These are phyloP conservation scores for Sula dactylatra DNA, from an alignment of 2,113 vertebrate species.

Conservation along the genomic window DNA sequence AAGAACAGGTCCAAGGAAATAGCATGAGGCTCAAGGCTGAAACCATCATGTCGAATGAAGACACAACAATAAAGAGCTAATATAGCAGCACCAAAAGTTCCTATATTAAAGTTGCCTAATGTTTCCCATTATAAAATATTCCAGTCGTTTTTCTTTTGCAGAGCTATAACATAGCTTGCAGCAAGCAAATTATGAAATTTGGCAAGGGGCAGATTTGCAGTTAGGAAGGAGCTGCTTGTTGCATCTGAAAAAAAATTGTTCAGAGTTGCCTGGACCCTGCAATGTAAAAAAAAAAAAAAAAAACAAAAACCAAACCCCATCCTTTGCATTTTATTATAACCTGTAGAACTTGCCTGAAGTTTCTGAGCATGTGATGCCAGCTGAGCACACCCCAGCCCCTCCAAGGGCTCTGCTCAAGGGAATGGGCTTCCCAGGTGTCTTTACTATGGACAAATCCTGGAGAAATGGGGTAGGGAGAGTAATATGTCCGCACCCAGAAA, in stretches of 20 bases:
- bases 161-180: not conserved
- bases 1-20: not conserved
- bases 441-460: not conserved
- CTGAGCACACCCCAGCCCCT: not conserved
- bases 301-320: not conserved
- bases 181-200: not conserved
- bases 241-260: not conserved
- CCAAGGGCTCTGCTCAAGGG: not conserved
- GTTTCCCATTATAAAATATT: not conserved
- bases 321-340: not conserved
- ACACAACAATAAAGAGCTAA: not conserved
- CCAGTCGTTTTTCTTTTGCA: not conserved
- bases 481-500: not conserved
- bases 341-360: not conserved
- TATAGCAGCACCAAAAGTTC: not conserved
- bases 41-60: not conserved
- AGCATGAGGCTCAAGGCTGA: not conserved
- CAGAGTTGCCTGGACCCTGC: not conserved
- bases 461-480: not conserved
- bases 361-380: not conserved
- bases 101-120: not conserved
- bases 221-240: not conserved
- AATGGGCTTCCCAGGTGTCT: not conserved
- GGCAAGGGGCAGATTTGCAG: not conserved
- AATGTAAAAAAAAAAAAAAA: too few species aligned